A percentile compares a stretch with the other conserved stretches of the same genome.
Conservation (phyloP, 2,797 vertebrate species). For the Pempheris klunzingeri region DNA sequence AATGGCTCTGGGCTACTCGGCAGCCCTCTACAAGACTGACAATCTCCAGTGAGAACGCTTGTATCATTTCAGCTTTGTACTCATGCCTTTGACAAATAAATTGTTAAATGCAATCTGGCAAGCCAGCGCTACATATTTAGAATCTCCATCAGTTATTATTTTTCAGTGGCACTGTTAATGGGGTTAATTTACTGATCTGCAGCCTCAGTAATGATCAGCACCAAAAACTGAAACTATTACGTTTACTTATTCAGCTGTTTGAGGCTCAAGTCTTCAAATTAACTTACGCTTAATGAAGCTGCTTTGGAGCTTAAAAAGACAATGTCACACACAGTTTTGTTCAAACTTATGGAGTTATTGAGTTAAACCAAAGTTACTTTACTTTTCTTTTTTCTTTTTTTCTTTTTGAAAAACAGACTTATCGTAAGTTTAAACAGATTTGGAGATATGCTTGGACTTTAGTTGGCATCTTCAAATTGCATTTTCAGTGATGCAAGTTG, state of each 20-base stretch:
- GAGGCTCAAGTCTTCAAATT: not conserved
- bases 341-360: not conserved
- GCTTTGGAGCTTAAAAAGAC: not conserved
- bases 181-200: not conserved
- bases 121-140: slow-evolving; percentile 17
- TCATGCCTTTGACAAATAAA: slow-evolving; percentile 26
- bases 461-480: not conserved
- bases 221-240: not conserved
- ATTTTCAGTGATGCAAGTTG: not conserved
- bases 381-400: too few relatives aligned
- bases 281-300: not conserved
- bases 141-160: slow-evolving; percentile 33
- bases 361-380: not conserved
- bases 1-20: slow-evolving; percentile 20
- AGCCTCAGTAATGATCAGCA: not conserved
- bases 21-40: slow-evolving; percentile 3
- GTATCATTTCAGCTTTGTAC: slow-evolving; percentile 33
- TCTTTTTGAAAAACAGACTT: not conserved
- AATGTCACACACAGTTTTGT: not conserved
- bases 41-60: slow-evolving; percentile 24
- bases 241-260: slow-evolving; percentile 3
- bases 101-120: slow-evolving; percentile 31
- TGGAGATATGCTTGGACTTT: not conserved
- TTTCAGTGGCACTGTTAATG: slow-evolving; percentile 6
- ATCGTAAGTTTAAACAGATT: not conserved